These are phyloP conservation scores for Tringa solitaria DNA, from an alignment of 2,113 vertebrate species.

Conservation along the genomic window DNA sequence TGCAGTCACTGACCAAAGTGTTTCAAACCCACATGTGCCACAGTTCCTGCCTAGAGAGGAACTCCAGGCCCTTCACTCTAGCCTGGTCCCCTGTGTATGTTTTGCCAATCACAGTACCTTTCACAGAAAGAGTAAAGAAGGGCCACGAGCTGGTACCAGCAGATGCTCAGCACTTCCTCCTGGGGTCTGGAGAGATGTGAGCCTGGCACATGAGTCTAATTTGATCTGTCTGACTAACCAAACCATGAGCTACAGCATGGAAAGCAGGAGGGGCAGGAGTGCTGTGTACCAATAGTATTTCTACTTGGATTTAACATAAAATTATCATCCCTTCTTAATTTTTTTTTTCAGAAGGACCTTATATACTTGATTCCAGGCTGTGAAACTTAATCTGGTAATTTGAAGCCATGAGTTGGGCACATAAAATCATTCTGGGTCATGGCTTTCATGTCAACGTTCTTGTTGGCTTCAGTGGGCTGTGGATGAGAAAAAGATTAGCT, in stretches of 20 bases:
- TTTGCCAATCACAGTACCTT: background rate
- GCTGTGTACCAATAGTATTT: background rate
- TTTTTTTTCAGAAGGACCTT: background rate
- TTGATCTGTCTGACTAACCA: background rate
- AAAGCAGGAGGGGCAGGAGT: background rate
- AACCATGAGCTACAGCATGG: background rate
- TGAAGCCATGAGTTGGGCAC: background rate
- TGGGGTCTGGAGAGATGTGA: background rate
- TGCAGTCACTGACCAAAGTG: background rate
- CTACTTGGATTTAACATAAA: background rate
- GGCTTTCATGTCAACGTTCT: background rate
- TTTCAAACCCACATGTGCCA: background rate
- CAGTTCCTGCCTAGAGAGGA: background rate
- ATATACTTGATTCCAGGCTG: background rate
- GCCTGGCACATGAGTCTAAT: background rate
- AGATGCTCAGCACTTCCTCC: background rate
- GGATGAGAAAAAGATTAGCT: background rate
- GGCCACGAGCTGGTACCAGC: rapidly evolving
- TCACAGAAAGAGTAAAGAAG: background rate
- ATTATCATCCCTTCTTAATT: background rate
- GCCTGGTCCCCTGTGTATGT: background rate
- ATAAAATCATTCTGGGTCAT: background rate
- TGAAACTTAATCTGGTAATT: background rate
- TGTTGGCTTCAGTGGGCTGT: background rate
- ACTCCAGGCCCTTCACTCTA: background rate